These are phyloP conservation scores for Chymomyza fuscimana DNA, from an alignment of 2,888 invertebrate genomes.

Conservation along the genomic window DNA sequence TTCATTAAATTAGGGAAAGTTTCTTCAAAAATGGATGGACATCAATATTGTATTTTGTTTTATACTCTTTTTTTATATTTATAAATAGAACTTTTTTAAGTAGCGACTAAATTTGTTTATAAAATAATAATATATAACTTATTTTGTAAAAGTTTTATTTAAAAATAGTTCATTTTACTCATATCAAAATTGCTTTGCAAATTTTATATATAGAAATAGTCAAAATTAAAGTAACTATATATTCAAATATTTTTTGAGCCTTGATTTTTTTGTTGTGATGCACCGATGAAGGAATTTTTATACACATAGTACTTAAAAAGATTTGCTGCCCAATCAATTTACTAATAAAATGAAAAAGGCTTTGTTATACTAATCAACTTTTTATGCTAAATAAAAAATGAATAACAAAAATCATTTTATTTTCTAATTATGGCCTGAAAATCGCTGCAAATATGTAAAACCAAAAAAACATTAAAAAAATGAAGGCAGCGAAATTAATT, in stretches of 20 bases:
- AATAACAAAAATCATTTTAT: background rate
- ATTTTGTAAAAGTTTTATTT: conserved; percentile 8
- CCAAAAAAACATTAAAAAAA: conserved; percentile 11
- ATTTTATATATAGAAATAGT: background rate
- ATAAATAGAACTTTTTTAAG: conserved; percentile 49
- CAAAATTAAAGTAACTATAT: background rate
- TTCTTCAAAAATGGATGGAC: conserved; percentile 69
- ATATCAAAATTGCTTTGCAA: conserved; percentile 27
- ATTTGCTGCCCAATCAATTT: background rate
- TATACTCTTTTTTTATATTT: conserved; percentile 54
- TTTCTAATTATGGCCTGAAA: conserved; percentile 6
- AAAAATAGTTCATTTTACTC: conserved; percentile 21
- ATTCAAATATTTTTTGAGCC: conserved; percentile 12
- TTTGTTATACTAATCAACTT: background rate
- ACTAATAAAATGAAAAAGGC: background rate
- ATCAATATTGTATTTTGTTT: conserved; percentile 48
- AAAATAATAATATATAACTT: conserved; percentile 44
- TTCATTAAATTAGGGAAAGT: conserved; percentile 60
- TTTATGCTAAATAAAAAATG: background rate
- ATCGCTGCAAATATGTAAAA: background rate
- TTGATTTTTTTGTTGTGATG: conserved; percentile 44
- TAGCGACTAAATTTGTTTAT: conserved; percentile 44
- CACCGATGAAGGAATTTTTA: conserved; percentile 62
- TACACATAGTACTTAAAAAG: conserved; percentile 13
- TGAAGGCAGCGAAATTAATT: conserved; percentile 64